phyloP scores from a whole-genome alignment of 37 sponge, comb jelly and placozoan genomes.

The Beroe forskalii region DNA sequence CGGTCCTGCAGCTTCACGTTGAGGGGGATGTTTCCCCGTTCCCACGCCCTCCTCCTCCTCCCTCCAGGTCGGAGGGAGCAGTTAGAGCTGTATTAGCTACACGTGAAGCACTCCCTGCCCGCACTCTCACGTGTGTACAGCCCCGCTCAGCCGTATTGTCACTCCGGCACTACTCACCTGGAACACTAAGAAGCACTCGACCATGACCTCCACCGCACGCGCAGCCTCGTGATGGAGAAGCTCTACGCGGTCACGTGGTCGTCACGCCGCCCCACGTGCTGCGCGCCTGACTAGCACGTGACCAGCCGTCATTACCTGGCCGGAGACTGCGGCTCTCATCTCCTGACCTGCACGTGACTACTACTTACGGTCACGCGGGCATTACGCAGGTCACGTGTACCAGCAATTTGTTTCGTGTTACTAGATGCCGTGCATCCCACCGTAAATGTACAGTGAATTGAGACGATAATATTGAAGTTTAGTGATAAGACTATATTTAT shows the following conservation, averaged over 20 bases:
- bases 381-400: background rate
- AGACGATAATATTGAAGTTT: conserved; percentile 43
- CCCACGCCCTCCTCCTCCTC: conserved; percentile 25
- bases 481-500: conserved; percentile 54
- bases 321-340: background rate
- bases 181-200: conserved; percentile 15
- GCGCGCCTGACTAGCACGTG: background rate
- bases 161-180: conserved; percentile 20
- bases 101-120: conserved; percentile 20
- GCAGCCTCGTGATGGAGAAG: conserved; percentile 38
- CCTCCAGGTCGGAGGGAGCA: background rate
- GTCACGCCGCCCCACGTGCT: background rate
- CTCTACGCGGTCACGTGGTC: conserved; percentile 42
- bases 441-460: conserved; percentile 53
- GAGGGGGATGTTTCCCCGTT: background rate
- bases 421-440: conserved; percentile 34
- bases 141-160: conserved; percentile 49
- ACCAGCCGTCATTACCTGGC: background rate
- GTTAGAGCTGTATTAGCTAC: background rate
- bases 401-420: conserved; percentile 54
- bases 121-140: background rate
- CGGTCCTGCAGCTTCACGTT: conserved; percentile 4
- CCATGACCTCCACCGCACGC: conserved; percentile 56
- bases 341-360: background rate
- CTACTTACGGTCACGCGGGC: conserved; percentile 16